Conservation (phyloP, 30 jellyfish, hydroid and myxozoan genomes). For the Aurelia coerulea region DNA sequence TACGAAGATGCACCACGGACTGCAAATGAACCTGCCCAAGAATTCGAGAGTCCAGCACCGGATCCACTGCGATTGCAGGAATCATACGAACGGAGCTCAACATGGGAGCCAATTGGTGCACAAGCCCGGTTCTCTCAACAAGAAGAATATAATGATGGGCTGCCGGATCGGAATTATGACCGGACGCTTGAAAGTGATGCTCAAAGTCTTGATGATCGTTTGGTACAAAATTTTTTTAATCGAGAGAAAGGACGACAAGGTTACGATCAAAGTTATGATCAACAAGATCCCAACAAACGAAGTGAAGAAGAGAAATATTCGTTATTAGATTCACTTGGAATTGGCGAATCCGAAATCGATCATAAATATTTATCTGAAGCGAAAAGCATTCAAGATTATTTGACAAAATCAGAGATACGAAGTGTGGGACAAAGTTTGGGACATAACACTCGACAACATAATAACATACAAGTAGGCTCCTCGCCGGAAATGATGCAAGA, state of each 20-base stretch:
- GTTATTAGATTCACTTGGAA: slow-evolving; percentile 56
- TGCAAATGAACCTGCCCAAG: background rate
- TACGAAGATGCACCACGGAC: slow-evolving; percentile 33
- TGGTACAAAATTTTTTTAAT: slow-evolving; percentile 34
- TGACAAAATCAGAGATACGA: slow-evolving; percentile 24
- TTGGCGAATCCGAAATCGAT: slow-evolving; percentile 61
- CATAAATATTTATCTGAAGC: slow-evolving; percentile 56
- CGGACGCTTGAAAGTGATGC: slow-evolving; percentile 74
- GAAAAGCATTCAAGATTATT: slow-evolving; percentile 50
- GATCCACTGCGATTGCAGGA: slow-evolving; percentile 57
- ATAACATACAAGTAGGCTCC: slow-evolving; percentile 51
- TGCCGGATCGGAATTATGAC: slow-evolving; percentile 71
- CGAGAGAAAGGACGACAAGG: slow-evolving; percentile 29
- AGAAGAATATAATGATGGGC: slow-evolving; percentile 59
- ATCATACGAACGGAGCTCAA: slow-evolving; percentile 58
- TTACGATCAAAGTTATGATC: background rate
- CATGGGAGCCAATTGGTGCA: slow-evolving; percentile 74
- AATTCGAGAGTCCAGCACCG: slow-evolving; percentile 58
- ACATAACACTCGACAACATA: slow-evolving; percentile 52
- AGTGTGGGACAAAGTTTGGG: slow-evolving; percentile 43
- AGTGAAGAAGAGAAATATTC: slow-evolving; percentile 8
- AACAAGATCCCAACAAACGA: background rate
- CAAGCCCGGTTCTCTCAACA: slow-evolving; percentile 30
- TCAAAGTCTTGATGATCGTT: slow-evolving; percentile 43
- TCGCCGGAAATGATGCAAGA: slow-evolving; percentile 66